These are phyloP conservation scores for Epirrhoe tristata DNA, from an alignment of 2,888 invertebrate genomes.

Conservation along the genomic window DNA sequence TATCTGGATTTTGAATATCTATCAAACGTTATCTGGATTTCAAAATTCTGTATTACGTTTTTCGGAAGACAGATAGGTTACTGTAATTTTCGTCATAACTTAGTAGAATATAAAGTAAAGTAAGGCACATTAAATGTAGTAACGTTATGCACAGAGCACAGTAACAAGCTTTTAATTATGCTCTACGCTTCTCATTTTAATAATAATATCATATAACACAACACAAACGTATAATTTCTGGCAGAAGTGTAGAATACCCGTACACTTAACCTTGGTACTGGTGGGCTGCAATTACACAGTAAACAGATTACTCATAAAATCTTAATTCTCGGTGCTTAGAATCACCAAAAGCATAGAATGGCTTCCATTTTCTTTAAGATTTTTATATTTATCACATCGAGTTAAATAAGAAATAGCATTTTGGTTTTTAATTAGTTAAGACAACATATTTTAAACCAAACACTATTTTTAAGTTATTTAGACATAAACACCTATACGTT, in stretches of 20 bases:
- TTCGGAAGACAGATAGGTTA: too few species aligned
- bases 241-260: slow-evolving; percentile 30
- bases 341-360: background rate
- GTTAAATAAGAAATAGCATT: too few species aligned
- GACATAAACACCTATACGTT: too few species aligned
- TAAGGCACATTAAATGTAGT: slow-evolving; percentile 12
- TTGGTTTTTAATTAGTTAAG: too few species aligned
- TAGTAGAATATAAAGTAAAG: background rate
- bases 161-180: slow-evolving; percentile 35
- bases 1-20: too few species aligned
- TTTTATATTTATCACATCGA: too few species aligned
- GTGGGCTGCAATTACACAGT: slow-evolving; percentile 9
- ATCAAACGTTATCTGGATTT: too few species aligned
- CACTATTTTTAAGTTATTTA: too few species aligned
- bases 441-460: too few species aligned
- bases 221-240: slow-evolving; percentile 38
- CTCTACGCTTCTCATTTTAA: slow-evolving; percentile 35
- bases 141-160: slow-evolving; percentile 32
- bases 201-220: slow-evolving; percentile 33
- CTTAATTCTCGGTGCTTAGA: background rate
- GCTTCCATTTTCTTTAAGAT: too few species aligned
- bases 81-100: slow-evolving; percentile 1
- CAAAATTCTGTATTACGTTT: too few species aligned
- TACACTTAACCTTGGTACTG: slow-evolving; percentile 40
- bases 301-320: slow-evolving; percentile 11